These are phyloP conservation scores for Lucifuga dentata DNA, from an alignment of 2,113 vertebrate species.

Conservation along the genomic window DNA sequence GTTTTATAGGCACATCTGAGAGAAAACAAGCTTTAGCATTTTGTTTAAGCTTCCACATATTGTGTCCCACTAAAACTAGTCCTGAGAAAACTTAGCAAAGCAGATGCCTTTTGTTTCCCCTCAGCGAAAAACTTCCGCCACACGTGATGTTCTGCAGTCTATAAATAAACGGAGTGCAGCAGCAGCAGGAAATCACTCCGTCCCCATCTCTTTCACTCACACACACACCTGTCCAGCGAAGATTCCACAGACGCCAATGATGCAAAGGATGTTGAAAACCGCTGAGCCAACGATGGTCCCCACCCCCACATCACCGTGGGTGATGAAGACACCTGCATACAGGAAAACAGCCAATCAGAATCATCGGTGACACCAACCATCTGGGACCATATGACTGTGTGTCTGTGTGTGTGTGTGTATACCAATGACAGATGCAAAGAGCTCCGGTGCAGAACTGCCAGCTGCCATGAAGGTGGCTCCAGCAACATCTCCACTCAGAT, in stretches of 20 bases:
- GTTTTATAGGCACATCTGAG: no score
- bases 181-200: slow-evolving; percentile 9
- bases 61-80: slow-evolving; percentile 10
- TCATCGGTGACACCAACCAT: slow-evolving; percentile 40
- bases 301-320: slow-evolving; percentile 96
- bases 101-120: slow-evolving; percentile 49
- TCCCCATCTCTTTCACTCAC: slow-evolving; percentile 7
- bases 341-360: slow-evolving; percentile 52
- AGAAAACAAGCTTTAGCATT: background rate
- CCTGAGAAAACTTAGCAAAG: slow-evolving; percentile 21
- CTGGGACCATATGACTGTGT: slow-evolving; percentile 26
- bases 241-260: slow-evolving; percentile 96
- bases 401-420: slow-evolving; percentile 13
- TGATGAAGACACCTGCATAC: slow-evolving; percentile 94
- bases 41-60: slow-evolving; percentile 10
- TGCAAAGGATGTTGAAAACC: slow-evolving; percentile 98
- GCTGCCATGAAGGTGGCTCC: slow-evolving; percentile 99
- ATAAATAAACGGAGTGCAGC: slow-evolving; percentile 57
- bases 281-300: slow-evolving; percentile 98
- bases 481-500: slow-evolving; percentile 96
- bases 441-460: slow-evolving; percentile 96
- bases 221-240: slow-evolving; percentile 95
- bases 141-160: slow-evolving; percentile 41
- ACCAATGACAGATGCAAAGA: slow-evolving; percentile 98
- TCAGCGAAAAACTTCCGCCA: slow-evolving; percentile 29